Evolutionary conservation across 2,888 invertebrate species (phyloP).

Genomic region (Amiota communis): DNA sequence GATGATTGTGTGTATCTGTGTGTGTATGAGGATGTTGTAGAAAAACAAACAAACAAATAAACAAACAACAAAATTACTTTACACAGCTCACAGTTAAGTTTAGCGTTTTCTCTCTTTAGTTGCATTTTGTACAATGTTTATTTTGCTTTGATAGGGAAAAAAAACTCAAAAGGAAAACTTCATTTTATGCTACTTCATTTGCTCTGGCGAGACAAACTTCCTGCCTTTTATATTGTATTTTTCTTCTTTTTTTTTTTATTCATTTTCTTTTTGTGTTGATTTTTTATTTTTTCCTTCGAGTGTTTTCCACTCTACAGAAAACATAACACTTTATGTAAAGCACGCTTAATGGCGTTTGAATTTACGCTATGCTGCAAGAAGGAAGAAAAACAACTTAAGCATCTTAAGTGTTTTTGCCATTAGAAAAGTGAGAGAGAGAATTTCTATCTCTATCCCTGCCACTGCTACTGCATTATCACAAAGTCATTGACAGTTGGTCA

Average conservation of each 20-base stretch:
- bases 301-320: not conserved
- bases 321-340: not conserved
- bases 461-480: too few relatives aligned
- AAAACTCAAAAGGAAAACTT: constrained; percentile 53
- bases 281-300: constrained; percentile 22
- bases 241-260: constrained; percentile 37
- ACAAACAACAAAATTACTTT: not conserved
- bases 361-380: too few relatives aligned
- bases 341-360: not conserved
- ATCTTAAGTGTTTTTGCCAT: too few relatives aligned
- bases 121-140: constrained; percentile 22
- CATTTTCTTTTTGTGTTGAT: constrained; percentile 14
- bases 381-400: too few relatives aligned
- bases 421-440: not conserved
- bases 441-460: not conserved
- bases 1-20: not conserved
- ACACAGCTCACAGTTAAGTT: constrained; percentile 19
- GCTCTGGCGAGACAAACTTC: constrained; percentile 48
- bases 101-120: constrained; percentile 6
- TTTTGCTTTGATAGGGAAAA: constrained; percentile 10
- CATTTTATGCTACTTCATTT: constrained; percentile 60
- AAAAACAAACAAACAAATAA: constrained; percentile 11
- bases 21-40: constrained; percentile 6
- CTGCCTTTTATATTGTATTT: constrained; percentile 42
- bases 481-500: not conserved